These are phyloP conservation scores for Steatornis caripensis DNA, from an alignment of 2,113 vertebrate genomes.

Conservation along the genomic window DNA sequence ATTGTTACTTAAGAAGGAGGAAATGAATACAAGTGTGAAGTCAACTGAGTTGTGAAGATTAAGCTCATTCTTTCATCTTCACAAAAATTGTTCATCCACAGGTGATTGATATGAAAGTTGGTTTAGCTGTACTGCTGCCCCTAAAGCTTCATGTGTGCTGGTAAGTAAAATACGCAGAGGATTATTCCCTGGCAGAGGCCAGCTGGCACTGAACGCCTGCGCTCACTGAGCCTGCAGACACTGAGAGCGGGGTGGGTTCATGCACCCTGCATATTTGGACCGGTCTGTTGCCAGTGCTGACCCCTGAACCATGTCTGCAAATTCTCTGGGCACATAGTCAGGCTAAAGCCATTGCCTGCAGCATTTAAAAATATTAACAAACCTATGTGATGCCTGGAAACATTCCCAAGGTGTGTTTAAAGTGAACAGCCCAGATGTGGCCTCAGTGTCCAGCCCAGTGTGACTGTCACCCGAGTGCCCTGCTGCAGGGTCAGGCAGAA, in stretches of 20 bases:
- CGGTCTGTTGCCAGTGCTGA: rapidly evolving
- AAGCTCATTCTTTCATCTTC: background rate
- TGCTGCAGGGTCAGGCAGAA: background rate
- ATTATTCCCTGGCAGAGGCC: background rate
- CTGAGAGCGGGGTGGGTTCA: background rate
- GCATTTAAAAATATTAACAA: background rate
- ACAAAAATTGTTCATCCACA: background rate
- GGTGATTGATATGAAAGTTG: background rate
- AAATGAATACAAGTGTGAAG: background rate
- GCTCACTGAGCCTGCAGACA: background rate
- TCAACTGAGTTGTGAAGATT: background rate
- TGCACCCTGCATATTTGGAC: rapidly evolving
- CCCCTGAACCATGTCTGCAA: background rate
- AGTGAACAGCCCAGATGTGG: background rate
- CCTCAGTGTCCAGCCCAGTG: background rate
- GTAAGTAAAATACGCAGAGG: background rate
- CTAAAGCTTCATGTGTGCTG: background rate
- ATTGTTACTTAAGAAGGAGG: background rate
- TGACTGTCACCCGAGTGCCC: background rate
- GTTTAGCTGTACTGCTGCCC: background rate
- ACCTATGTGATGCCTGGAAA: background rate
- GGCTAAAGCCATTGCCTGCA: background rate
- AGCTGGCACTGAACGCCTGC: background rate
- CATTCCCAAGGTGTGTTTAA: background rate
- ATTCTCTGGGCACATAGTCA: background rate